Conservation (phyloP, 2,888 invertebrate species). For the Lasioglossum leucozonium region DNA sequence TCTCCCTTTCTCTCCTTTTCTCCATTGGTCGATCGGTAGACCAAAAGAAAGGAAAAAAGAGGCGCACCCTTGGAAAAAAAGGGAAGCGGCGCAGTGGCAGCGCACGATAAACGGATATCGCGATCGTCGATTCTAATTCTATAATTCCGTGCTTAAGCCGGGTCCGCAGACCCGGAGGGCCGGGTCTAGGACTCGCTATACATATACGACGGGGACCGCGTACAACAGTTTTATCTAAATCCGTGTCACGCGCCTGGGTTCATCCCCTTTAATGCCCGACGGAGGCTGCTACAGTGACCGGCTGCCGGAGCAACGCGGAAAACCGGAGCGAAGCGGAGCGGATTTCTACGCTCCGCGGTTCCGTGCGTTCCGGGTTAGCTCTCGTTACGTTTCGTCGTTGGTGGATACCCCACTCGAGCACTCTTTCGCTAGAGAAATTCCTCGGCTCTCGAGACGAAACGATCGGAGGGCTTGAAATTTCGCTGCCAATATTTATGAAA, state of each 20-base stretch:
- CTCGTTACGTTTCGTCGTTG: neutral
- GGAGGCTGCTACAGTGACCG: slow-evolving; percentile 23
- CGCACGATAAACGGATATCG: slow-evolving; percentile 77
- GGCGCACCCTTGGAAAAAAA: slow-evolving; percentile 41
- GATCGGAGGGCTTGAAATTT: neutral
- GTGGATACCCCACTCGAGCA: neutral
- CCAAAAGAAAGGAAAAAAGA: neutral
- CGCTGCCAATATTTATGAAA: neutral
- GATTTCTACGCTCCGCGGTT: slow-evolving; percentile 11
- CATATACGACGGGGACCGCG: slow-evolving; percentile 14
- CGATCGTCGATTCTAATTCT: slow-evolving; percentile 77
- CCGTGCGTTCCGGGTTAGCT: neutral
- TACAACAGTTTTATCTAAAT: slow-evolving; percentile 75
- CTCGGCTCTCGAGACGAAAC: neutral
- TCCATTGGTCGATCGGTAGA: slow-evolving; percentile 11
- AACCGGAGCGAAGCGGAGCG: neutral
- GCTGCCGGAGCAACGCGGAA: slow-evolving; percentile 23
- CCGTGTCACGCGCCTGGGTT: slow-evolving; percentile 76
- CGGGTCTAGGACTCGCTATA: neutral
- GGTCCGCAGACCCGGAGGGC: slow-evolving; percentile 12
- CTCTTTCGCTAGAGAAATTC: neutral
- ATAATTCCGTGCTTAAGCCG: slow-evolving; percentile 76
- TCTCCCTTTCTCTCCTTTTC: slow-evolving; percentile 13
- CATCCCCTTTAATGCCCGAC: slow-evolving; percentile 73
- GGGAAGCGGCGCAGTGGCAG: slow-evolving; percentile 51